Conservation (phyloP, 1,140 invertebrate genomes). For the Saccostrea echinata region DNA sequence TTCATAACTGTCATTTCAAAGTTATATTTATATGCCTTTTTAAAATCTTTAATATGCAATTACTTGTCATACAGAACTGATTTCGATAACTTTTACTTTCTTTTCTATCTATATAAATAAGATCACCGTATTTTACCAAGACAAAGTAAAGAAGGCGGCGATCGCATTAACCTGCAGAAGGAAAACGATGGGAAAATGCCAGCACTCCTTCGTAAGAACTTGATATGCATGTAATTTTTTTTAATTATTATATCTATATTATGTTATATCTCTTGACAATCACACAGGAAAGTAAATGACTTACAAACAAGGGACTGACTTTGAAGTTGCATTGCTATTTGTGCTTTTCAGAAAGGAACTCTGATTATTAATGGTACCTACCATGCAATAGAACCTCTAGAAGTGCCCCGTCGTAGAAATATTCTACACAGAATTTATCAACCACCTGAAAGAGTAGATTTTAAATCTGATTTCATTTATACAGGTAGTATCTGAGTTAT, state of each 20-base stretch:
- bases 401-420: neutral
- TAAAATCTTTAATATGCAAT: no score
- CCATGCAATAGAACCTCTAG: neutral
- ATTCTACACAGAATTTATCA: conserved; percentile 5
- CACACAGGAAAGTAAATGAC: no score
- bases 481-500: neutral
- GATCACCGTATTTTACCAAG: neutral
- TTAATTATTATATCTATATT: no score
- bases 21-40: no score
- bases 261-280: no score
- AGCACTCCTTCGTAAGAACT: neutral
- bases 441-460: neutral
- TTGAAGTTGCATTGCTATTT: no score
- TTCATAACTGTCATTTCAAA: no score
- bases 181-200: neutral
- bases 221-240: no score
- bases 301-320: no score
- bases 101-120: neutral
- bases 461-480: neutral
- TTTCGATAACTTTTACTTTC: no score
- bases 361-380: neutral
- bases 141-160: neutral
- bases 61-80: no score
- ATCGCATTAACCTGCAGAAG: neutral
- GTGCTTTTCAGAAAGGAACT: neutral